These are phyloP conservation scores for Varanus komodoensis DNA, from an alignment of 2,113 vertebrate genomes.

Conservation along the genomic window DNA sequence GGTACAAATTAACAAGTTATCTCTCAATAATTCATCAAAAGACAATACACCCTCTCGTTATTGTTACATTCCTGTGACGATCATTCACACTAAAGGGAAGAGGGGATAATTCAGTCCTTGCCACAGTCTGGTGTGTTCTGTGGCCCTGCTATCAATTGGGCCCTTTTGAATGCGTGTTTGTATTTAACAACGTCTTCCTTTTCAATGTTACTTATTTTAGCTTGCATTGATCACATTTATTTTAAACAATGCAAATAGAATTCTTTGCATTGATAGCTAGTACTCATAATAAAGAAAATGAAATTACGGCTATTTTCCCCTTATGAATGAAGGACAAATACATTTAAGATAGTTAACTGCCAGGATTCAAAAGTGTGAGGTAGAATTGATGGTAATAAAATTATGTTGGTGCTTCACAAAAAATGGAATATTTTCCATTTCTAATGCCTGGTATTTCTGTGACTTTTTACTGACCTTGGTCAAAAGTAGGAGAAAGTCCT, in stretches of 20 bases:
- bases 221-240: neutral
- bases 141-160: neutral
- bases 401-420: neutral
- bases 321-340: constrained; percentile 14
- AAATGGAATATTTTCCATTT: neutral
- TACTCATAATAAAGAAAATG: constrained; percentile 35
- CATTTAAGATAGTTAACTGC: constrained; percentile 14
- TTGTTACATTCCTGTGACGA: neutral
- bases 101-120: neutral
- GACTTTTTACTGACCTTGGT: constrained; percentile 57
- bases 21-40: neutral
- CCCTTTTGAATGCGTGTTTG: neutral
- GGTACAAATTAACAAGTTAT: too few relatives aligned
- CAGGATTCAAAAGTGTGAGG: neutral
- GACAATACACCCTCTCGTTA: neutral
- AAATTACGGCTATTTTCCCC: neutral
- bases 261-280: neutral
- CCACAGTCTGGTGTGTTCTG: neutral
- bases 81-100: neutral
- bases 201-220: neutral
- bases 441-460: constrained; percentile 51
- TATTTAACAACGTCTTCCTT: neutral
- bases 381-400: constrained; percentile 24
- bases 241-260: neutral
- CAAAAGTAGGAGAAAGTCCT: constrained; percentile 32